These are phyloP conservation scores for Psilanteris sp. DNA, from an alignment of 1,140 invertebrate species.

Conservation along the genomic window DNA sequence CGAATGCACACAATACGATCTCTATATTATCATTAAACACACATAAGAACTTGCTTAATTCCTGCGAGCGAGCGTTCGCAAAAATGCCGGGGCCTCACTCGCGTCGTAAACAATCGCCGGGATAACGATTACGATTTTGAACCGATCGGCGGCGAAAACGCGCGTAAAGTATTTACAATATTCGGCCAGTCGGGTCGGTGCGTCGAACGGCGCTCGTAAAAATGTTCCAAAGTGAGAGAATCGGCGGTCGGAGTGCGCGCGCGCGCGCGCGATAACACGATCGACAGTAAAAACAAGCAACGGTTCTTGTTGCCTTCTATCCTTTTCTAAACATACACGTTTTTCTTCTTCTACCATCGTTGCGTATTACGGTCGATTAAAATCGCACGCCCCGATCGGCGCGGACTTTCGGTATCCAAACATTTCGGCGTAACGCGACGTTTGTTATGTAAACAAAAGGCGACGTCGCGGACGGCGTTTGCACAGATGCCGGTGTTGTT, in stretches of 20 bases:
- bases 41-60: conserved; percentile 43
- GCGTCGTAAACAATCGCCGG: conserved; percentile 30
- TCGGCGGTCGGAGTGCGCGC: conserved; percentile 25
- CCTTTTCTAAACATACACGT: no score
- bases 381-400: no score
- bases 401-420: no score
- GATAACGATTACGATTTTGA: conserved; percentile 49
- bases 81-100: conserved; percentile 15
- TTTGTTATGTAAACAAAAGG: no score
- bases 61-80: conserved; percentile 1
- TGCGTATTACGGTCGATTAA: conserved; percentile 43
- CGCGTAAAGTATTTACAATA: conserved; percentile 40
- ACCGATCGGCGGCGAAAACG: conserved; percentile 15
- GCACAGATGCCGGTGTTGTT: no score
- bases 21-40: conserved; percentile 43
- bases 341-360: no score
- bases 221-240: conserved; percentile 33
- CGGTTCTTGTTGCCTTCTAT: no score
- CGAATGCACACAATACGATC: conserved; percentile 29
- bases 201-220: conserved; percentile 36
- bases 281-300: conserved; percentile 6
- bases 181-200: conserved; percentile 35
- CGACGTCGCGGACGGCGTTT: no score
- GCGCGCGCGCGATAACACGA: conserved; percentile 4
- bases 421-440: no score